Evolutionary conservation across 2,888 invertebrate species (phyloP).

Genomic region (Rotaria sp.): DNA sequence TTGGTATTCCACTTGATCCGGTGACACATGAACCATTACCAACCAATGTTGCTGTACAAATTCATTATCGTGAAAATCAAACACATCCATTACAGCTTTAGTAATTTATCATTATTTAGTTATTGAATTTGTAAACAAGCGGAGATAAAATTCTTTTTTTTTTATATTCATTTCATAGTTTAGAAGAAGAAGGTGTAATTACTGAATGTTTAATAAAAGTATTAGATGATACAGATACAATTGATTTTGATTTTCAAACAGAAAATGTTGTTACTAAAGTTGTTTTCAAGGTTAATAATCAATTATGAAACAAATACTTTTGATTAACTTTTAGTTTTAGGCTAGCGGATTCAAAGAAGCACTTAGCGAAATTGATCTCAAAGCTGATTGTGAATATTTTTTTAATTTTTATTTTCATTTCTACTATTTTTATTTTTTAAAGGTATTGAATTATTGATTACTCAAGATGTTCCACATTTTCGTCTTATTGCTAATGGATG

Average conservation of each 20-base stretch:
- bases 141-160: neutral
- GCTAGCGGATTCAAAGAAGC: slow-evolving; percentile 23
- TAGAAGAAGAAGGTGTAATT: slow-evolving; percentile 20
- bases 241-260: slow-evolving; percentile 29
- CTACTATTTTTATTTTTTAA: neutral
- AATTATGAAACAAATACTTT: neutral
- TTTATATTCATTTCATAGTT: neutral
- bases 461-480: slow-evolving; percentile 6
- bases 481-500: slow-evolving; percentile 20
- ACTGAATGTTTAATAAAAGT: slow-evolving; percentile 22
- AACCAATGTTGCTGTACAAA: slow-evolving; percentile 18
- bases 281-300: neutral
- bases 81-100: slow-evolving; percentile 23
- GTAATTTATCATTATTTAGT: neutral
- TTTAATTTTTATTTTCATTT: neutral
- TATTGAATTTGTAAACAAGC: neutral
- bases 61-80: slow-evolving; percentile 12
- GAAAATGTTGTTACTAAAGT: slow-evolving; percentile 21
- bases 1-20: neutral
- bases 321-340: neutral
- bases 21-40: neutral
- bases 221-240: slow-evolving; percentile 1
- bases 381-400: neutral
- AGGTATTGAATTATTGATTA: slow-evolving; percentile 11
- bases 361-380: neutral